Evolutionary conservation across 30 jellyfish, hydroid and myxozoan species (phyloP).

Genomic region (Aurelia sp.): DNA sequence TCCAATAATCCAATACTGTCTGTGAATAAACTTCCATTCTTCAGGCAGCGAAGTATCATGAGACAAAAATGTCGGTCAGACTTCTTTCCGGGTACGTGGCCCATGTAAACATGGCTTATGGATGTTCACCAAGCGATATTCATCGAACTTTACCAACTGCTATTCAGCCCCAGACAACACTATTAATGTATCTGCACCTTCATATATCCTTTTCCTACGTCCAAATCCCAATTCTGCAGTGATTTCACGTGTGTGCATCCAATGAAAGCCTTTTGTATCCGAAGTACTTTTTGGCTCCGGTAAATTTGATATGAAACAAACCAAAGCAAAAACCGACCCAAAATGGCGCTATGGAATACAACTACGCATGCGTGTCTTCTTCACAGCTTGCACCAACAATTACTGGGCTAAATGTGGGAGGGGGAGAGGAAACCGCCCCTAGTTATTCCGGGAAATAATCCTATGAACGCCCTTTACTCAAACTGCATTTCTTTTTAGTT

Average conservation of each 20-base stretch:
- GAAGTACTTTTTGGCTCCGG: constrained; percentile 39
- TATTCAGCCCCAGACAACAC: background rate
- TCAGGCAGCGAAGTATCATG: background rate
- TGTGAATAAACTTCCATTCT: background rate
- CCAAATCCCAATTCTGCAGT: too few relatives aligned
- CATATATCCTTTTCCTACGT: background rate
- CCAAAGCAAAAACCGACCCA: constrained; percentile 53
- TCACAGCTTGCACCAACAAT: constrained; percentile 26
- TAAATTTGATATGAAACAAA: constrained; percentile 34
- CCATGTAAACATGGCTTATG: constrained; percentile 57
- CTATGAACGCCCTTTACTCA: background rate
- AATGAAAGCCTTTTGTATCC: too few relatives aligned
- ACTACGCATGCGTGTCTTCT: constrained; percentile 67
- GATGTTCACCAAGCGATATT: background rate
- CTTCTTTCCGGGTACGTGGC: constrained; percentile 81
- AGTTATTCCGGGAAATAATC: too few relatives aligned
- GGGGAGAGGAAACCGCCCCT: too few relatives aligned
- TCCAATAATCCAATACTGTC: background rate
- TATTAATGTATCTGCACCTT: background rate
- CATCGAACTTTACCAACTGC: too few relatives aligned
- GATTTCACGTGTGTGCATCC: too few relatives aligned
- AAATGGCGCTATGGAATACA: constrained; percentile 57
- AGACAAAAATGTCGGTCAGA: background rate
- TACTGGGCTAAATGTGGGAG: background rate
- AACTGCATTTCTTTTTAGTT: background rate